phyloP scores from a whole-genome alignment of 1,140 invertebrate genomes.

The Proales similis region DNA sequence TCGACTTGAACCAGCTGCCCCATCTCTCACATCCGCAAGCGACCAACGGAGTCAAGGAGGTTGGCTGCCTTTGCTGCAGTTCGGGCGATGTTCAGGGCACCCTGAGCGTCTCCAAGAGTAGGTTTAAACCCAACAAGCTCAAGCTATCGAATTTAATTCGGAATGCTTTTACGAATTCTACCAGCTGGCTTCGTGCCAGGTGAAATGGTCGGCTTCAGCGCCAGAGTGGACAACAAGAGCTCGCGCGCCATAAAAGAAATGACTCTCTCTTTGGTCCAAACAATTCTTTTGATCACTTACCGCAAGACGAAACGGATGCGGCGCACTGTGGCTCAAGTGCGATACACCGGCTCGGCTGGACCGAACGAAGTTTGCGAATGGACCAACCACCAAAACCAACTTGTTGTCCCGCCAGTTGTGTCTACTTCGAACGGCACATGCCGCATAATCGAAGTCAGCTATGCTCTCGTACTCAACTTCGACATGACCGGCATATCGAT shows the following conservation, averaged over 20 bases:
- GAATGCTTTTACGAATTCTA: background rate
- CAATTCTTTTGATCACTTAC: background rate
- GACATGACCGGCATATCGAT: conserved; percentile 5
- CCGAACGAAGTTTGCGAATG: background rate
- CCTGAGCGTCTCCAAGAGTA: background rate
- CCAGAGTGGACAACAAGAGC: background rate
- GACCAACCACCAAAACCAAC: background rate
- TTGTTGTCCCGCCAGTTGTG: conserved; percentile 11
- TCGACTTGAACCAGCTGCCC: conserved; percentile 45
- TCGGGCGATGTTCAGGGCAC: background rate
- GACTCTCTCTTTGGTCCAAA: conserved; percentile 7
- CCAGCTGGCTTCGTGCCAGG: conserved; percentile 16
- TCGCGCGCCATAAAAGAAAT: conserved; percentile 9
- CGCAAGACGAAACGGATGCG: background rate
- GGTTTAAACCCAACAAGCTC: background rate
- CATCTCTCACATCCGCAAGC: background rate
- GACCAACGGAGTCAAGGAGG: background rate
- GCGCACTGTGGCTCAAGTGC: background rate
- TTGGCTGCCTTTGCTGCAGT: conserved; percentile 9
- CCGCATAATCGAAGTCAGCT: conserved; percentile 9
- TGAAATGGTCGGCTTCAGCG: conserved; percentile 1
- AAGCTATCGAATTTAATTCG: background rate
- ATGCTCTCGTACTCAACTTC: conserved; percentile 23
- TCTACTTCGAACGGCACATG: conserved; percentile 1
- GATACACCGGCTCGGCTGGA: conserved; percentile 1